A percentile compares a stretch with the other conserved stretches of the same genome.
Evolutionary conservation across 2,113 vertebrate species (phyloP).

Genomic region (Serinus canaria): DNA sequence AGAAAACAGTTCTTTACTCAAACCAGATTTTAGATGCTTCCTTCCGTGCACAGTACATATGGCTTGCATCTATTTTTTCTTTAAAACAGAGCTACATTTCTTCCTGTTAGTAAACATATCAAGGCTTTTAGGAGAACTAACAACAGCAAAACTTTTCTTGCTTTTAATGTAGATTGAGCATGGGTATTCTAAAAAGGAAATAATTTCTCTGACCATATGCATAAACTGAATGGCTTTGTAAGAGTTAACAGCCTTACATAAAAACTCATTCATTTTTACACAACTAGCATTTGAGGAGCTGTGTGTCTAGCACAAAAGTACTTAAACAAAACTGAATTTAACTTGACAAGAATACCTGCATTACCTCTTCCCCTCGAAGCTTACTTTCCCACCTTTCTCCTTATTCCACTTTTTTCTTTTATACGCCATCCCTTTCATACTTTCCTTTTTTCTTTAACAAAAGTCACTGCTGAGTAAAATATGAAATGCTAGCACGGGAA

Average conservation of each 20-base stretch:
- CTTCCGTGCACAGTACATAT: slow-evolving; percentile 30
- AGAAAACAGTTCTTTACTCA: slow-evolving; percentile 57
- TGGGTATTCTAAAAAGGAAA: not conserved
- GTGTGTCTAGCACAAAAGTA: not conserved
- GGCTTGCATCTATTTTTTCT: slow-evolving; percentile 50
- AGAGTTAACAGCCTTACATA: not conserved
- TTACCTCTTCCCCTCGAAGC: not conserved
- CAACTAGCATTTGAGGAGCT: not conserved
- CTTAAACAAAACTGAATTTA: not conserved
- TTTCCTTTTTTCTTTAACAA: not conserved
- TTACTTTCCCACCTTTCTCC: not conserved
- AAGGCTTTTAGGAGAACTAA: slow-evolving; percentile 10
- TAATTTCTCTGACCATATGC: not conserved
- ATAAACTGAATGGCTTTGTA: not conserved
- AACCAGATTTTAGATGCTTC: slow-evolving; percentile 60
- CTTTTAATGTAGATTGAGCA: not conserved
- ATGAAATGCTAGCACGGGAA: not conserved
- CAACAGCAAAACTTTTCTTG: slow-evolving; percentile 13
- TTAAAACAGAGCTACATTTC: slow-evolving; percentile 44
- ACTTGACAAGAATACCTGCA: not conserved
- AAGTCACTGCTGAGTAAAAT: slow-evolving; percentile 5
- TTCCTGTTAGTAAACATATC: slow-evolving; percentile 63
- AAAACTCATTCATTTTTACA: not conserved
- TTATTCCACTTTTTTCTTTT: not conserved
- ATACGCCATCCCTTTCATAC: not conserved